Base-by-base conservation (phyloP, 2,797 vertebrate genomes). In the Morus bassanus region DNA sequence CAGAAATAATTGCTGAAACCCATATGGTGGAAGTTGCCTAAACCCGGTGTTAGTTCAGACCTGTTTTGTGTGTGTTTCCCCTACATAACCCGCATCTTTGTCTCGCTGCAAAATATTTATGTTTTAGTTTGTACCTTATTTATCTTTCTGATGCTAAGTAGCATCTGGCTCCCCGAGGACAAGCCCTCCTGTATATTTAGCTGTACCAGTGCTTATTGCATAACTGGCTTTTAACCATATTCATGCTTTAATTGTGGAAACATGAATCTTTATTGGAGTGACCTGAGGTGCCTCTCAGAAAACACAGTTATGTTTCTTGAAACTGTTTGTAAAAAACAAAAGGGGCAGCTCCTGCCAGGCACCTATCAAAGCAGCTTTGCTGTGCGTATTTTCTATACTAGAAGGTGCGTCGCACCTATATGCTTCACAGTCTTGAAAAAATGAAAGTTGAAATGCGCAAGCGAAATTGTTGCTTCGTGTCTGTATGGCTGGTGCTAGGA, bases 171-270 rank as follows among this genome's bases (percentile, higher is more conserved):
- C 84, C 91, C 85, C 1, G 46, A 90, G 93, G 95, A 85, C 91
- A 74, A 89, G 84, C 87, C 67, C 95, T 96, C 67, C 82, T 86
- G 85, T 94, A 81, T 95, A 68, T 95, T 97, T 95, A 93, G 76
- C 82, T 85, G 93, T 91, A 82, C 83, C 89, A 56, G 57, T 5
- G 25, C 46, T 91, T 85, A 87, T 87, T 85, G 91, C 88, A 70
- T 95, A 85, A 95, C 91, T 95, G 85, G 24, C 77, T 93, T 95
- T 95, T 81, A 88, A 95, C 90, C 73, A 63, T 85, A 84, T 81
- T 95, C 81, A 65, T 89, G 75, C 79, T 81, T 95, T 78, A 84
- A 88, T 53, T 67, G 59, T 85, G 82, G 75, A 94, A 95, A 95
- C 73, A 35, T 25, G 84, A 75, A 15, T 93, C 90, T 95, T 86